Base-by-base conservation (phyloP, 2,888 invertebrate genomes). In the Polymixis lichenea region DNA sequence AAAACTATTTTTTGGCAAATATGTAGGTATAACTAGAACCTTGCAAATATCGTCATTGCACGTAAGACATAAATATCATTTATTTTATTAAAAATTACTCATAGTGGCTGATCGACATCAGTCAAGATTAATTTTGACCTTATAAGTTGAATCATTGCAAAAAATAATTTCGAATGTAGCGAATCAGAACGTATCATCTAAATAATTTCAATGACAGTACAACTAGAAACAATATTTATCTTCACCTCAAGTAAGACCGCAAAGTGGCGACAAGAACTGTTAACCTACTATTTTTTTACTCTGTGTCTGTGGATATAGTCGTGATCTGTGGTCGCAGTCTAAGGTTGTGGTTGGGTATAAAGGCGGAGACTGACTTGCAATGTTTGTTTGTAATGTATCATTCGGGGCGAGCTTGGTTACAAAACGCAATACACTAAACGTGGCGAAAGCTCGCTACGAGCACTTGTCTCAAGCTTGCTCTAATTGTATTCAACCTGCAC, bases 251-350 rank as follows among this genome's bases (percentile, higher is more conserved):
- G 13, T 38, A 28, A 17, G 22, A 77, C 82, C 82, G 46, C 70
- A 67, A 55, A 70, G 17, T 61, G 32, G 66, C 53, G 28, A 38
- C 58, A 53, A 71, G 82, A 71, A 67, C 70, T 22, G 46, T 55
- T 55, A 77, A 61, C 51, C 67, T 61, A 82, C 32, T 25, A 56
- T 69, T 82, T 71, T 73, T 80, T 66, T 71, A 56, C 22, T 71
- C 53, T 64, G 61, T 70, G 38, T 71, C 53, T 64, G 61, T 70
- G 38, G 68, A 60, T 58, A 65, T n/a, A 55, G 11, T 77, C 64
- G 78, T 77, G 71, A 55, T 77, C 43, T 80, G 80, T 49, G 80
- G 80, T 80, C n/a, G 4, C 2, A 25, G 43, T n/a, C 58, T 80
- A 82, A 82, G 77, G 64, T 80, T 82, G 71, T 43, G 67, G 82